Evolutionary conservation across 2,797 vertebrate species (phyloP).

Genomic region (Cossypha niveicapilla): DNA sequence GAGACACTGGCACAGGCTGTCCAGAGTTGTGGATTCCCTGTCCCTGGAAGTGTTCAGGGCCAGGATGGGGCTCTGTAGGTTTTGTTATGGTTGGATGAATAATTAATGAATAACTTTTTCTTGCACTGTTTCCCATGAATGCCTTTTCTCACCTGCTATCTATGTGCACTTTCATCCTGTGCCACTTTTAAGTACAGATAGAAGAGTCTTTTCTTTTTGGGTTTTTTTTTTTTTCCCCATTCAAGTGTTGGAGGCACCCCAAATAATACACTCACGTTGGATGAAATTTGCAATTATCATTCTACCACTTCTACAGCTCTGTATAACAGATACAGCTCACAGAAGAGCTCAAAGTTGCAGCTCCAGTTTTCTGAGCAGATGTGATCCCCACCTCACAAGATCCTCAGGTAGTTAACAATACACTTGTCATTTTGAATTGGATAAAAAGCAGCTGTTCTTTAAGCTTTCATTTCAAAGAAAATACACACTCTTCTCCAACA

Average conservation of each 20-base stretch:
- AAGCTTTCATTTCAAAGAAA: slow-evolving; percentile 42
- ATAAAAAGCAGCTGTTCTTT: slow-evolving; percentile 64
- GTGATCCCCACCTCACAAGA: slow-evolving; percentile 35
- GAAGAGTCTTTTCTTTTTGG: background rate
- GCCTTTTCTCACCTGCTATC: background rate
- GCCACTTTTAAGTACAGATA: background rate
- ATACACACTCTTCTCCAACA: slow-evolving; percentile 3
- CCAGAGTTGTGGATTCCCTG: background rate
- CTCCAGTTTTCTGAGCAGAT: slow-evolving; percentile 27
- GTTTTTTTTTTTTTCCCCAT: accelerated
- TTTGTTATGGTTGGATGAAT: background rate
- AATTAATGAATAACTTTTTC: background rate
- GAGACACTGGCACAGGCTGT: background rate
- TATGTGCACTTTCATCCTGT: background rate
- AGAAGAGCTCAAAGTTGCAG: background rate
- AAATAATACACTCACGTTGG: background rate
- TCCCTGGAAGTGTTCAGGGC: background rate
- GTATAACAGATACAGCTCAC: background rate
- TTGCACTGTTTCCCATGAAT: background rate
- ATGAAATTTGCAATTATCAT: background rate
- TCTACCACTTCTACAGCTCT: background rate
- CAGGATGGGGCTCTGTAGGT: background rate
- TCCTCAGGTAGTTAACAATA: slow-evolving; percentile 36
- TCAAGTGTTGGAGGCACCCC: accelerated
- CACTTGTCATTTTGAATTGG: slow-evolving; percentile 39